These are phyloP conservation scores for Ciona savignyi DNA, from an alignment of 23 tunicate species.

Conservation along the genomic window DNA sequence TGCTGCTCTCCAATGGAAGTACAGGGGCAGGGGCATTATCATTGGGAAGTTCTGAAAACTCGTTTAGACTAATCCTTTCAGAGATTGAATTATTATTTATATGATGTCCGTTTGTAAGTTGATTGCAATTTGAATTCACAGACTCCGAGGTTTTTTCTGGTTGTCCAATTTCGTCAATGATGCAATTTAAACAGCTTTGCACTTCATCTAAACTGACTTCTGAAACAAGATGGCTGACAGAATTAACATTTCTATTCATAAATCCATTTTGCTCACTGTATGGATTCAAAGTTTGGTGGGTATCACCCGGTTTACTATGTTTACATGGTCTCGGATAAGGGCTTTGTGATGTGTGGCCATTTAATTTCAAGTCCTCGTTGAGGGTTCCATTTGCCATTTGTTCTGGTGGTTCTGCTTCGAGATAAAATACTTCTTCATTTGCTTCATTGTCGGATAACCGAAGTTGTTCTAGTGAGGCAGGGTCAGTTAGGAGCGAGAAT, in stretches of 20 bases:
- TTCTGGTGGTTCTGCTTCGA: not conserved
- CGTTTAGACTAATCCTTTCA: not conserved
- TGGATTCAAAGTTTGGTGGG: not conserved
- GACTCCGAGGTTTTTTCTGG: not conserved
- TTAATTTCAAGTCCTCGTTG: not conserved
- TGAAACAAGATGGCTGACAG: not conserved
- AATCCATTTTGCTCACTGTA: not conserved
- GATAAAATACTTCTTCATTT: slow-evolving; percentile 7
- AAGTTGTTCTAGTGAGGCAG: not conserved
- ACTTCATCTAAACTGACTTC: slow-evolving; percentile 14
- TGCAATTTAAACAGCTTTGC: slow-evolving; percentile 13
- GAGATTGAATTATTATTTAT: not conserved
- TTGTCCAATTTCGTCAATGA: not conserved
- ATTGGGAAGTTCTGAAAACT: not conserved
- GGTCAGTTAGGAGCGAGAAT: slow-evolving; percentile 32
- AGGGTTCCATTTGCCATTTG: not conserved
- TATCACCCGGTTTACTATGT: not conserved
- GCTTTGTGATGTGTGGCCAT: not conserved
- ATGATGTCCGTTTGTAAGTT: too few species aligned
- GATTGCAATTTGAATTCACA: not conserved
- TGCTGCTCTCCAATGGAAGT: not conserved
- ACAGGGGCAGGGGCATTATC: not conserved
- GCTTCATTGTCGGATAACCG: not conserved
- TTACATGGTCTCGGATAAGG: not conserved
- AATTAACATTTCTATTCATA: not conserved